A percentile compares a stretch with the other conserved stretches of the same genome.
Evolutionary conservation across 2,113 vertebrate genomes (phyloP).

Genomic region (Aldabrachelys gigantea): DNA sequence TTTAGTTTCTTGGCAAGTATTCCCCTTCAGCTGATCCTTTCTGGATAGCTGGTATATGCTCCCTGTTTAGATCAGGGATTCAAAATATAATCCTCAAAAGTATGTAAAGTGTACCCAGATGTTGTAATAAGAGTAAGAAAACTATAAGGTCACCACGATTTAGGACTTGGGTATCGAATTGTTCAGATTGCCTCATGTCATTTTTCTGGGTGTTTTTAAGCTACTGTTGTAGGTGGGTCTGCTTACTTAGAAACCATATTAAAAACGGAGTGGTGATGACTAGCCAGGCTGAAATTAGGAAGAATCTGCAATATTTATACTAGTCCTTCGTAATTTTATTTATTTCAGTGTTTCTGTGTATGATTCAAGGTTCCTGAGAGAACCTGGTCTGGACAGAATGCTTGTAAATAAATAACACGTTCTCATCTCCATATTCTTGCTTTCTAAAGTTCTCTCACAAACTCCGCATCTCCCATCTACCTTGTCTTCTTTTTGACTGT

Average conservation of each 20-base stretch:
- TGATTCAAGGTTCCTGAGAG: not conserved
- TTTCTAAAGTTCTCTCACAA: not conserved
- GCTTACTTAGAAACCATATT: not conserved
- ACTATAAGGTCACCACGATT: too few species aligned
- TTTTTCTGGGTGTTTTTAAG: too few species aligned
- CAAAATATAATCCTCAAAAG: too few species aligned
- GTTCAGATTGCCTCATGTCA: too few species aligned
- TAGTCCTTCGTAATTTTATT: not conserved
- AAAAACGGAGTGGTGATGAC: not conserved
- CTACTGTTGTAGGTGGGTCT: not conserved
- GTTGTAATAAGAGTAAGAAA: too few species aligned
- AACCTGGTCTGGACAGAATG: too few species aligned
- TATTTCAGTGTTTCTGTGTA: not conserved
- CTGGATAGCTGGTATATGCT: too few species aligned
- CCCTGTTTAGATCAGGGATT: too few species aligned
- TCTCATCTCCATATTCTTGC: not conserved
- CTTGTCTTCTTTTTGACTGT: not conserved
- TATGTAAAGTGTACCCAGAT: too few species aligned
- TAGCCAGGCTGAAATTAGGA: not conserved
- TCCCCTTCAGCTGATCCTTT: too few species aligned
- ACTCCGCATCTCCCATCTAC: not conserved
- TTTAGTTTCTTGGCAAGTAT: too few species aligned
- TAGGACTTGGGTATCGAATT: too few species aligned
- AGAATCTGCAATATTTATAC: not conserved
- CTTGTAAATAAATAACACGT: not conserved